Base-by-base conservation (phyloP, 2,888 invertebrate genomes). In the Drosophila anomelani region DNA sequence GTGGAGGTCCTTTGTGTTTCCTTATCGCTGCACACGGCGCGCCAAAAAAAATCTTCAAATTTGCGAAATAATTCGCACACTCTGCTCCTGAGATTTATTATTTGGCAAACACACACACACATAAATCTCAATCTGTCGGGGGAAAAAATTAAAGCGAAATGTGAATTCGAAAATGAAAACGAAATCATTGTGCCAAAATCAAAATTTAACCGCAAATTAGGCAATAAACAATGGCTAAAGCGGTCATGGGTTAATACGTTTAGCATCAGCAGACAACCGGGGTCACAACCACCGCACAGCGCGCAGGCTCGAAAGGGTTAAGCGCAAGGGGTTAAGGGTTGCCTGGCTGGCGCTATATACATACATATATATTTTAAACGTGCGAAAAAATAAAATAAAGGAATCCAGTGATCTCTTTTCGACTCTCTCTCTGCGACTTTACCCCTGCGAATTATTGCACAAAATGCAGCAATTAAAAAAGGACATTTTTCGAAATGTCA, bases 191-290 rank as follows among this genome's bases (percentile, higher is more conserved):
- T 80, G 72, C 66, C 71, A 67, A 79, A 75, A 81, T 80, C 69
- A 64, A 84, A 82, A 77, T 77, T 80, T 57, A 79, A 85, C 85
- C 85, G 69, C 85, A 85, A 85, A 85, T 85, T 85, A 88, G 80
- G 75, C 78, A 88, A 77, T 79, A 83, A 81, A 85, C 88, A 85
- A 85, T 77, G 69, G 83, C 69, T 79, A 78, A 83, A 88, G 85
- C 85, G 85, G 88, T 85, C 85, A 85, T 77, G 85, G 85, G 85
- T 85, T 85, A 81, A 85, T 83, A 78, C 81, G 81, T 83, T 85
- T 78, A 67, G 80, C 80, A 85, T 85, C 83, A 78, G 67, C 74
- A 71, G 66, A 78, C 70, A 78, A 76, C 66, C 73, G 41, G 51
- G 49, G 53, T 67, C 51, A 56, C 69, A 60, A 38, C 69, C 53